These are phyloP conservation scores for Cossypha caffra DNA, from an alignment of 2,797 vertebrate species.

Conservation along the genomic window DNA sequence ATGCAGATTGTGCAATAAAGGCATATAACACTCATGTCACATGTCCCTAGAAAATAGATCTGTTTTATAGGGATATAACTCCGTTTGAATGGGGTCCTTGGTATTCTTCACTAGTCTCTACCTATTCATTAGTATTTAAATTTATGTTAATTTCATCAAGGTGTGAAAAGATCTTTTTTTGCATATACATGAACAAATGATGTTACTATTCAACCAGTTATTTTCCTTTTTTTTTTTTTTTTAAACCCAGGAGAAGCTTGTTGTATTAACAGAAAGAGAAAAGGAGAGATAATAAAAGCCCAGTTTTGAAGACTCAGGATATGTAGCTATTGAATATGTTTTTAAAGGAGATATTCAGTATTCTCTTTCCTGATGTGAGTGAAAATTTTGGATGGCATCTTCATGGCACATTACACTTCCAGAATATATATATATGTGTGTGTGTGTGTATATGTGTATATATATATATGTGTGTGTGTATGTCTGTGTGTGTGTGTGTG, in stretches of 20 bases:
- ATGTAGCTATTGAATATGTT: not conserved
- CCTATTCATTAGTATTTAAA: constrained; percentile 80
- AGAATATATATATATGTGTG: not conserved
- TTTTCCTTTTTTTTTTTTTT: not conserved
- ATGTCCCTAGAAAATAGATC: constrained; percentile 42
- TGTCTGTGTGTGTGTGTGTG: not conserved
- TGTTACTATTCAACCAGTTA: constrained; percentile 71
- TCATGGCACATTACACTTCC: not conserved
- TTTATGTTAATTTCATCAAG: constrained; percentile 81
- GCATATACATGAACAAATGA: constrained; percentile 77
- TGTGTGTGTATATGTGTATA: too few relatives aligned
- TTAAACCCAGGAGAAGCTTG: constrained; percentile 41
- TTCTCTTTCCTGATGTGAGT: not conserved
- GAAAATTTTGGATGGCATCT: not conserved
- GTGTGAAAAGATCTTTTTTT: constrained; percentile 79
- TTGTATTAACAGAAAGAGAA: constrained; percentile 56
- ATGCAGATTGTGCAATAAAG: constrained; percentile 38
- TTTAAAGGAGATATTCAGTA: not conserved
- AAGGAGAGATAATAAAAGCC: not conserved
- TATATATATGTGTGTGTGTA: not conserved
- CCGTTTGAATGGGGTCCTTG: constrained; percentile 47
- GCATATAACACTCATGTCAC: constrained; percentile 24
- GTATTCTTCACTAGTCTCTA: constrained; percentile 57
- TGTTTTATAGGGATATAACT: constrained; percentile 46
- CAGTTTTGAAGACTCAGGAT: not conserved